Percentiles rank a stretch among this genome's conserved stretches.
Conservation (phyloP, 37 sponge, comb jelly and placozoan genomes). For the Amphimedon queenslandica region DNA sequence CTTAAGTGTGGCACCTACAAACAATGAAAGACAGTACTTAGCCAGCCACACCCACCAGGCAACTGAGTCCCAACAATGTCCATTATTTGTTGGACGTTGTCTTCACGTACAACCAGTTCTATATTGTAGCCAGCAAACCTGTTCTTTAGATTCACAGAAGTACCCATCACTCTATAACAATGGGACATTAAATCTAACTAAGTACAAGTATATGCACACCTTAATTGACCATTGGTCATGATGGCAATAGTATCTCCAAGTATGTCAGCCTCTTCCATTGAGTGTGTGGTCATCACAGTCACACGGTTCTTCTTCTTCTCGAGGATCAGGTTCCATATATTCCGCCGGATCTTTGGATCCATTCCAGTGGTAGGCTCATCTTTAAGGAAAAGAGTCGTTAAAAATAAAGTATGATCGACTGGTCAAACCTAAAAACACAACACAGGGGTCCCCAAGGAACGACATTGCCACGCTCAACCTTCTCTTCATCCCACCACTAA, state of each 20-base stretch:
- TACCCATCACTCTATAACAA: conserved; percentile 63
- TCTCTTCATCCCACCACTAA: conserved; percentile 86
- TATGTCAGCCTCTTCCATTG: conserved; percentile 89
- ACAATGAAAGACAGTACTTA: too few relatives aligned
- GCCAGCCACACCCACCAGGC: conserved; percentile 64
- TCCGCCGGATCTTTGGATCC: conserved; percentile 77
- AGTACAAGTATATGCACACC: conserved; percentile 12
- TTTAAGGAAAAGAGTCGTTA: neutral
- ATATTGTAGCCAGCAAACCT: conserved; percentile 79
- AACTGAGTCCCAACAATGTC: conserved; percentile 32
- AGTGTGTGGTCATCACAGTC: conserved; percentile 81
- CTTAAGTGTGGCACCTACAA: conserved; percentile 41
- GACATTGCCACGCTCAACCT: conserved; percentile 77
- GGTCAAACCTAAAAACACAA: conserved; percentile 64
- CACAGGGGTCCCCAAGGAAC: conserved; percentile 69
- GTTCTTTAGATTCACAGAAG: conserved; percentile 78
- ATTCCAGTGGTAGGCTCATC: conserved; percentile 72
- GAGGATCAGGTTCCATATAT: conserved; percentile 84
- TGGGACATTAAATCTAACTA: too few relatives aligned
- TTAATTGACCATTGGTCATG: conserved; percentile 69
- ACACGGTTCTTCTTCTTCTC: conserved; percentile 59
- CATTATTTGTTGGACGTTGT: conserved; percentile 16
- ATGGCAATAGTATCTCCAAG: conserved; percentile 78
- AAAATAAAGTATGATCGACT: neutral
- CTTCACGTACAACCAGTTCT: conserved; percentile 55